These are phyloP conservation scores for Heloderma charlesbogerti DNA, from an alignment of 2,113 vertebrate species.

Conservation along the genomic window DNA sequence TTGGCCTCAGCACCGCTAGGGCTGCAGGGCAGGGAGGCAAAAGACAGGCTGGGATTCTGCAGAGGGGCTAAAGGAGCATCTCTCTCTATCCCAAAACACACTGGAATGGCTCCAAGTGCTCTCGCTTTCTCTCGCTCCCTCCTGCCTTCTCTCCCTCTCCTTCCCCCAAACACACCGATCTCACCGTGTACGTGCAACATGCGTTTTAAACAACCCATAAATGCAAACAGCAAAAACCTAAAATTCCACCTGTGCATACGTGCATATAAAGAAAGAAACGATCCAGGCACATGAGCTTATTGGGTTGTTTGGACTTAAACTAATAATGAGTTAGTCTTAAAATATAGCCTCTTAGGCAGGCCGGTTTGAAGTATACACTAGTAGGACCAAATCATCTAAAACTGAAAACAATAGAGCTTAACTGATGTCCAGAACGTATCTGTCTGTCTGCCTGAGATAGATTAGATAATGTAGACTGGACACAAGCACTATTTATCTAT, in stretches of 20 bases:
- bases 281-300: neutral
- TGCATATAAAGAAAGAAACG: neutral
- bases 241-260: neutral
- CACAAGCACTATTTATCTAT: neutral
- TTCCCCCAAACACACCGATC: neutral
- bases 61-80: neutral
- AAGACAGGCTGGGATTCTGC: neutral
- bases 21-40: neutral
- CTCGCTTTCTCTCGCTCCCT: neutral
- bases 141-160: neutral
- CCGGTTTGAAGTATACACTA: neutral
- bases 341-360: neutral
- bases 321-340: neutral
- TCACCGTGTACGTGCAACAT: neutral
- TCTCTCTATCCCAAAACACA: neutral
- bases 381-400: no score
- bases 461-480: neutral
- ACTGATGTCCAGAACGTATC: neutral
- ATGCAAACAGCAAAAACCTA: neutral
- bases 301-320: no score
- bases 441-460: neutral
- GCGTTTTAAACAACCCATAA: neutral
- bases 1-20: neutral
- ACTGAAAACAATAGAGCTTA: no score
- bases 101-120: neutral